Base-by-base conservation (phyloP, 1,140 invertebrate genomes). In the Nylanderia fulva region DNA sequence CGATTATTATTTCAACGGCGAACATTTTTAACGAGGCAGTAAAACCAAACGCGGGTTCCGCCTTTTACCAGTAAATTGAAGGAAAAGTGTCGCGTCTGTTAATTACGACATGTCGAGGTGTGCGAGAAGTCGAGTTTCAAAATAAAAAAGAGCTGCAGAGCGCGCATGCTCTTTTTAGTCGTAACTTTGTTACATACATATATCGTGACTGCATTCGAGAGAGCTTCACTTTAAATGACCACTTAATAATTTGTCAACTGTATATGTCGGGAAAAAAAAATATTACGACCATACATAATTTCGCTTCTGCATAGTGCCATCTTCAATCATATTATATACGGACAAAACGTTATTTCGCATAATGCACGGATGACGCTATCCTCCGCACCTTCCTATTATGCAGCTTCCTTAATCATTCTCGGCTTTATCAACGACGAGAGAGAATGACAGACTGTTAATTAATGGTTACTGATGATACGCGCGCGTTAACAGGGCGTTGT, bases 1-100 rank as follows among this genome's bases (percentile, higher is more conserved):
- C 24, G 66, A 82, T 36, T 58, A 82, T 36, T 58, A 54, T 33
- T 58, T 24, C 11, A 6, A 7, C 18, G 64, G 24, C 18, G 63
- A 39, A 33, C 11, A 33, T 58, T 71, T 56, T 42, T 80, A 80
- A 80, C 64, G 36, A 82, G 52, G 36, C 8, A 27, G 29, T 56
- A 42, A 80, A 80, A 80, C 18, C 21, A 29, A 45, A 42, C 21
- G 33, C 63, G n/a, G 33, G 42, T 58, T n/a, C 18, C 48, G 18
- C 11, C 77, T 13, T 58, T 58, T 71, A 71, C 21, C 13, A 24
- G 64, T 33, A 69, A 80, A 71, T 80, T 80, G 64, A 71, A 80
- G 66, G 64, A 72, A 58, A 71, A 60, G 1, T 45, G 52, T 33
- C 24, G 36, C 11, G n/a, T n/a, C 29, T 69, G 77, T 58, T 71